phyloP scores from a whole-genome alignment of 37 sponge, comb jelly and placozoan species.

The Spongilla lacustris region DNA sequence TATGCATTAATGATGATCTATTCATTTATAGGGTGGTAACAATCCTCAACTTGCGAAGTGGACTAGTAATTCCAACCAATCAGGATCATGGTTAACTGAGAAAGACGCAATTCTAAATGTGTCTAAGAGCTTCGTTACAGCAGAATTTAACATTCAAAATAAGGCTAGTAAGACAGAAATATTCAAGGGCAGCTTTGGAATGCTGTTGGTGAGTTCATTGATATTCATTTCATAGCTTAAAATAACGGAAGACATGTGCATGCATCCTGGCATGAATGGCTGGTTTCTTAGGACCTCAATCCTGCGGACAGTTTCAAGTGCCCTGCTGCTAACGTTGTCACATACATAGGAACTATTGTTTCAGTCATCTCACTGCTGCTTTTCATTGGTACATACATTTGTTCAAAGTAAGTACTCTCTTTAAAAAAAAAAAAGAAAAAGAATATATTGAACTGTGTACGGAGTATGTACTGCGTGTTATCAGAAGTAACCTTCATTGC shows the following conservation, averaged over 20 bases:
- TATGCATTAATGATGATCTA: neutral
- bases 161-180: too few species aligned
- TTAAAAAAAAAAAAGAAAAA: too few species aligned
- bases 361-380: conserved; percentile 24
- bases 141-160: neutral
- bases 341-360: conserved; percentile 5
- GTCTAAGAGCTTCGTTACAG: too few species aligned
- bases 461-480: too few species aligned
- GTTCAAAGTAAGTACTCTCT: neutral
- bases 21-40: conserved; percentile 69
- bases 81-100: conserved; percentile 31
- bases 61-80: conserved; percentile 39
- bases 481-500: too few species aligned
- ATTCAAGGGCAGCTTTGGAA: conserved; percentile 14
- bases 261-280: too few species aligned
- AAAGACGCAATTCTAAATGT: conserved; percentile 21
- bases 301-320: neutral
- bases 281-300: conserved; percentile 35
- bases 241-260: neutral
- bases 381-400: neutral
- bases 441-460: too few species aligned
- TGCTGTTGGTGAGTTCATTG: conserved; percentile 15
- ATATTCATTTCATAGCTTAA: neutral
- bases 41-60: conserved; percentile 60
- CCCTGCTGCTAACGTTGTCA: neutral